These are phyloP conservation scores for Protophormia terraenovae DNA, from an alignment of 2,888 invertebrate genomes.

Conservation along the genomic window DNA sequence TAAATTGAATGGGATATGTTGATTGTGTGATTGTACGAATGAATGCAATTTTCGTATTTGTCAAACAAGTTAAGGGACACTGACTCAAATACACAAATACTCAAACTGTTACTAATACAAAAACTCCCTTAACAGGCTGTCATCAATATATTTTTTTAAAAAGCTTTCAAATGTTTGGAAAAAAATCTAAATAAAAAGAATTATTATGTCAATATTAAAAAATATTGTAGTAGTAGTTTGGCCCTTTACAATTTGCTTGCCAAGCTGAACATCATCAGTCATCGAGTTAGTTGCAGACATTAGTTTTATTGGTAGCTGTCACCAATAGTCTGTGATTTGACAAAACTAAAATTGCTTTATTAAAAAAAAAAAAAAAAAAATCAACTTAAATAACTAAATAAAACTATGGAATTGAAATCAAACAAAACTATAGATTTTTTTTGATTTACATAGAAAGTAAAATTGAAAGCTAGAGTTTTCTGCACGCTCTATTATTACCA, in stretches of 20 bases:
- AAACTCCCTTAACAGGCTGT: constrained; percentile 41
- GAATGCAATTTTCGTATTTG: constrained; percentile 54
- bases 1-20: constrained; percentile 36
- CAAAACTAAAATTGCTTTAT: constrained; percentile 63
- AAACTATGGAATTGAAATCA: constrained; percentile 15
- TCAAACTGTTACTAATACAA: neutral
- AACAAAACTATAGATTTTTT: constrained; percentile 9
- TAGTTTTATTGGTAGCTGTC: constrained; percentile 65
- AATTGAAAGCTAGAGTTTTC: constrained; percentile 8
- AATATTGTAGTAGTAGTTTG: constrained; percentile 24
- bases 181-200: constrained; percentile 39
- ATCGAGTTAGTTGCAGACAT: constrained; percentile 58
- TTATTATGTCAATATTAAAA: constrained; percentile 65
- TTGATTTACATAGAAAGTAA: constrained; percentile 59
- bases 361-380: neutral
- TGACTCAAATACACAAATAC: neutral
- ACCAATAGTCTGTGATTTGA: constrained; percentile 67
- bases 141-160: constrained; percentile 44
- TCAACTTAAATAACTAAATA: neutral
- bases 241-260: neutral
- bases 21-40: neutral
- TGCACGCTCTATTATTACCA: constrained; percentile 52
- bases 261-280: constrained; percentile 58
- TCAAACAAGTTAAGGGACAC: constrained; percentile 18
- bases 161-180: constrained; percentile 50